A percentile compares a stretch with the other conserved stretches of the same genome.
Conservation (phyloP, 64 coral and sea anemone species). For the Actinia tenebrosa region DNA sequence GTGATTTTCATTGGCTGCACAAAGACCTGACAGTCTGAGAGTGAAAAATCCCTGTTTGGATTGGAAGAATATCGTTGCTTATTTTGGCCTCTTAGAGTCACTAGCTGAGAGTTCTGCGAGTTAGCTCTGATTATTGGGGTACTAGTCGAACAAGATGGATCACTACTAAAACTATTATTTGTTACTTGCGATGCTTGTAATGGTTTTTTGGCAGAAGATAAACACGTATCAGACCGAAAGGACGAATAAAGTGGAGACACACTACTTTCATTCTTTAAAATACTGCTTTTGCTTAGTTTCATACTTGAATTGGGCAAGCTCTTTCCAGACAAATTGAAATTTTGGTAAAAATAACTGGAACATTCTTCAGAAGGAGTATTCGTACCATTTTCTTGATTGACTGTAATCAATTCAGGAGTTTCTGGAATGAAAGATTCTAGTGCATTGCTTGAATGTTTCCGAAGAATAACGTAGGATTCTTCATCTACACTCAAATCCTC, state of each 20-base stretch:
- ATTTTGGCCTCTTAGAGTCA: not conserved
- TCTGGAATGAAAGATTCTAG: not conserved
- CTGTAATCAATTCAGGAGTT: not conserved
- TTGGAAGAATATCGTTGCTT: not conserved
- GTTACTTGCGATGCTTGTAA: not conserved
- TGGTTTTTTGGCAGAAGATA: not conserved
- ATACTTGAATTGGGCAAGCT: not conserved
- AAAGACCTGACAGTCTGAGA: slow-evolving; percentile 19
- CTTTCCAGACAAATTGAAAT: not conserved
- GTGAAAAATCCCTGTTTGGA: not conserved
- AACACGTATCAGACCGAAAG: not conserved
- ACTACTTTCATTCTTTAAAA: not conserved
- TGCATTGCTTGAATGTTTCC: not conserved
- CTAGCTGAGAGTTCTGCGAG: slow-evolving; percentile 13
- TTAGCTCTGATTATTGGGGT: slow-evolving; percentile 25
- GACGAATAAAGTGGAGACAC: not conserved
- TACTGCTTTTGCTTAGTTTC: not conserved
- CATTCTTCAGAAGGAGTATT: not conserved
- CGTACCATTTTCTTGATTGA: not conserved
- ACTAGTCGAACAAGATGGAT: not conserved
- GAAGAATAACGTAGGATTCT: not conserved
- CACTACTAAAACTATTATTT: not conserved
- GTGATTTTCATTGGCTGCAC: not conserved
- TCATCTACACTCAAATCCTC: not conserved
- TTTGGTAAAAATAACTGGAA: not conserved